phyloP scores from a whole-genome alignment of 2,113 vertebrate genomes.

The Enhydra lutris region DNA sequence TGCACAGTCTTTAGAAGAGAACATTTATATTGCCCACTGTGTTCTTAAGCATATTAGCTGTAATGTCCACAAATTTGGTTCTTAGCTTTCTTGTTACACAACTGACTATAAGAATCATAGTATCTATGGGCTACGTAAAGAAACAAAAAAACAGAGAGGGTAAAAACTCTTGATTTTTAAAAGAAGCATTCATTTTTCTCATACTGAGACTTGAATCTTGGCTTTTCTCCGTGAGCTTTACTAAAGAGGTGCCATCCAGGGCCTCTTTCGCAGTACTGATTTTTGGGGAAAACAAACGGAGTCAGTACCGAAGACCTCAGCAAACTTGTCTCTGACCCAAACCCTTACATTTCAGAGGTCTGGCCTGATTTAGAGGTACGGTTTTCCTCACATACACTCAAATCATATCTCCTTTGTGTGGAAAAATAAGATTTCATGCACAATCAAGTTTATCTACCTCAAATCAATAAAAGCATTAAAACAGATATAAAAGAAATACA shows the following conservation, averaged over 20 bases:
- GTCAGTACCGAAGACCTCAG: not conserved
- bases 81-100: not conserved
- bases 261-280: not conserved
- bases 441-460: conserved; percentile 80
- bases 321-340: not conserved
- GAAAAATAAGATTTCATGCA: conserved; percentile 80
- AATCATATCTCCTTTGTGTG: conserved; percentile 71
- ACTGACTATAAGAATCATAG: not conserved
- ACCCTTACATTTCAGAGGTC: conserved; percentile 11
- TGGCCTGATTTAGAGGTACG: not conserved
- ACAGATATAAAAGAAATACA: conserved; percentile 77
- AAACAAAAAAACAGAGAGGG: not conserved
- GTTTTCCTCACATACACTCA: conserved; percentile 47
- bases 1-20: not conserved
- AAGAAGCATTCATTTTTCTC: not conserved
- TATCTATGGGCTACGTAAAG: not conserved
- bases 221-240: not conserved
- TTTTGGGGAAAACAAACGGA: not conserved
- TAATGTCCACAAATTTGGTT: not conserved
- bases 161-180: not conserved
- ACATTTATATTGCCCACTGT: not conserved
- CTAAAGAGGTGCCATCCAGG: not conserved
- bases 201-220: not conserved
- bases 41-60: not conserved
- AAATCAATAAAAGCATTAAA: conserved; percentile 82